Percentiles rank a stretch among this genome's conserved stretches.
These are phyloP conservation scores for Podiceps cristatus DNA, from an alignment of 2,113 vertebrate genomes.

Conservation along the genomic window DNA sequence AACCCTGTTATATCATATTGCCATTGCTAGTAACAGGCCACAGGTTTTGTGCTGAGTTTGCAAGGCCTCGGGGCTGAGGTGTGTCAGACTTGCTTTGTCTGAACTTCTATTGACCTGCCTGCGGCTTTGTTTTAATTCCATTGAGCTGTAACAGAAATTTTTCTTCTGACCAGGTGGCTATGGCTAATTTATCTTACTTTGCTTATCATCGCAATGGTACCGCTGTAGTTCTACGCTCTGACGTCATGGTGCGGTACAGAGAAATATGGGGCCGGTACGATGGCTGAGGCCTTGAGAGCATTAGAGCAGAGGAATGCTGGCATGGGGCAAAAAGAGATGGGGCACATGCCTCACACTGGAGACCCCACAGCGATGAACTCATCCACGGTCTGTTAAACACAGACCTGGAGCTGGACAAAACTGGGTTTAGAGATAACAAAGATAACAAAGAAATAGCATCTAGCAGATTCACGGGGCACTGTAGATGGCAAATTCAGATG, in stretches of 20 bases:
- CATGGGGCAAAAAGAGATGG: background rate
- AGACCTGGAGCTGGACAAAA: background rate
- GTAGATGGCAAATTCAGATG: background rate
- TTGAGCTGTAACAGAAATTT: background rate
- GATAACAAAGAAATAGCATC: background rate
- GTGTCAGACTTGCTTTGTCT: background rate
- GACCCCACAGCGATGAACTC: too few species aligned
- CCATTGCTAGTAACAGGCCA: background rate
- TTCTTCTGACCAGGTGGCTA: background rate
- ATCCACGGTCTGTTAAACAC: fast-evolving
- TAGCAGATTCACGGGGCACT: background rate
- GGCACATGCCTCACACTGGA: background rate
- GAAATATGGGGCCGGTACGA: fast-evolving
- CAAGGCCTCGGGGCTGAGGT: background rate
- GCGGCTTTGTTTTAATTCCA: background rate
- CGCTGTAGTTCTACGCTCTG: background rate
- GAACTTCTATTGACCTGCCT: background rate
- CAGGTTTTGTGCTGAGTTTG: background rate
- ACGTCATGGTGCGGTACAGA: fast-evolving
- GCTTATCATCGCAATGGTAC: background rate
- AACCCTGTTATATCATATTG: background rate
- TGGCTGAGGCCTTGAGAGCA: background rate
- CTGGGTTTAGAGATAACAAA: background rate
- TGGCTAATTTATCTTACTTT: background rate
- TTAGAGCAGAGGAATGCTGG: background rate